Percentiles rank a stretch among this genome's conserved stretches.
These are phyloP conservation scores for Cotesia glomerata DNA, from an alignment of 1,140 invertebrate genomes.

Conservation along the genomic window DNA sequence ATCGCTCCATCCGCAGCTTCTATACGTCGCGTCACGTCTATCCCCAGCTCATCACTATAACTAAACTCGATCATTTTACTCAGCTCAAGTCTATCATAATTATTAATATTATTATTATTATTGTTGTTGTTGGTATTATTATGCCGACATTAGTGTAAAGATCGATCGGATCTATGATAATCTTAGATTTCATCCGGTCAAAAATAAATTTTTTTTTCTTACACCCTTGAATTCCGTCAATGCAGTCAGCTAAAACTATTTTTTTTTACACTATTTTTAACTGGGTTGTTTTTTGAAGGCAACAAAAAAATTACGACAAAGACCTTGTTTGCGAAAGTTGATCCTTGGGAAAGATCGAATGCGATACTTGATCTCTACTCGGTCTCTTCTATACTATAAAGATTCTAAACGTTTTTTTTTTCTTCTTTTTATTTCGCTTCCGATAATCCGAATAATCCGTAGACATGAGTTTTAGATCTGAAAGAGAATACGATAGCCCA, in stretches of 20 bases:
- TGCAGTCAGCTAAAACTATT: too few species aligned
- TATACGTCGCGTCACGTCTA: conserved; percentile 8
- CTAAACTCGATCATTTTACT: background rate
- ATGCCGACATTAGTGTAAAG: too few species aligned
- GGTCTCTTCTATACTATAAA: background rate
- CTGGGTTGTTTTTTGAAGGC: background rate
- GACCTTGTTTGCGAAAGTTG: conserved; percentile 27
- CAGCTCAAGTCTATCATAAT: background rate
- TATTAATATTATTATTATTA: too few species aligned
- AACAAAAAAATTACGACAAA: conserved; percentile 11
- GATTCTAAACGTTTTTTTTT: background rate
- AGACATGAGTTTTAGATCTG: conserved; percentile 7
- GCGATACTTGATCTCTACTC: conserved; percentile 15
- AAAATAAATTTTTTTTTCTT: too few species aligned
- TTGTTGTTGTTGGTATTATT: too few species aligned
- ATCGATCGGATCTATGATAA: too few species aligned
- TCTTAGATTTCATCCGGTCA: too few species aligned
- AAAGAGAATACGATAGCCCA: background rate
- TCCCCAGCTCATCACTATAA: background rate
- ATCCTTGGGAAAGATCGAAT: conserved; percentile 23
- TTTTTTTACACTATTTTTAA: too few species aligned
- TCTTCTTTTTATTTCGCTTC: conserved; percentile 12
- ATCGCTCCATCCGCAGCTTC: conserved; percentile 2
- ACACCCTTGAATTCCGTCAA: too few species aligned
- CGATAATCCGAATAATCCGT: conserved; percentile 33